Percentiles rank a stretch among this genome's conserved stretches.
phyloP scores from a whole-genome alignment of 2,797 vertebrate genomes.

The Potorous gilbertii region DNA sequence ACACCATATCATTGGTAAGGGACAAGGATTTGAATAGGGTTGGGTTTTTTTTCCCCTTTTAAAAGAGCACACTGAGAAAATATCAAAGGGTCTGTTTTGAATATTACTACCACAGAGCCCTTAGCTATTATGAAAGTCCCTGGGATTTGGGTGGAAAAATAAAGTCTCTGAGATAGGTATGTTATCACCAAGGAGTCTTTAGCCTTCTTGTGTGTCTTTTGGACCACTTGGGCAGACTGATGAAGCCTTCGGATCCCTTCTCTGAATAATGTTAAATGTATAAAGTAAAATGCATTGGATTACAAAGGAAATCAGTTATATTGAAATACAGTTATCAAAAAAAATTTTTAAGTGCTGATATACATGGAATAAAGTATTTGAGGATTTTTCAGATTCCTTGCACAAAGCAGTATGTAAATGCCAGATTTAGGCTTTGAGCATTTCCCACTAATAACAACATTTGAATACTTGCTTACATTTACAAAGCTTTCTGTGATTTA shows the following conservation, averaged over 20 bases:
- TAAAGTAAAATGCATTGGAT: background rate
- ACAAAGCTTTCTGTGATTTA: background rate
- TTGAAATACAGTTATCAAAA: background rate
- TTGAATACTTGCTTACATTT: background rate
- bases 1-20: slow-evolving; percentile 49
- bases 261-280: background rate
- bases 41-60: slow-evolving; percentile 74
- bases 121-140: slow-evolving; percentile 67
- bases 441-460: background rate
- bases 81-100: slow-evolving; percentile 73
- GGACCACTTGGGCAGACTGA: background rate
- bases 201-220: background rate
- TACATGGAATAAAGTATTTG: slow-evolving; percentile 60
- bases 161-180: background rate
- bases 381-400: slow-evolving; percentile 24
- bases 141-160: slow-evolving; percentile 10
- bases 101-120: slow-evolving; percentile 72
- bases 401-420: slow-evolving; percentile 56
- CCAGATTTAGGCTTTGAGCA: background rate
- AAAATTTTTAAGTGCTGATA: background rate
- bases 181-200: background rate
- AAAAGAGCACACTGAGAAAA: slow-evolving; percentile 74
- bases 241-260: background rate
- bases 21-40: slow-evolving; percentile 66
- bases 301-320: background rate